Base-by-base conservation (phyloP, 1,140 invertebrate species). In the Leucophenga varia region DNA sequence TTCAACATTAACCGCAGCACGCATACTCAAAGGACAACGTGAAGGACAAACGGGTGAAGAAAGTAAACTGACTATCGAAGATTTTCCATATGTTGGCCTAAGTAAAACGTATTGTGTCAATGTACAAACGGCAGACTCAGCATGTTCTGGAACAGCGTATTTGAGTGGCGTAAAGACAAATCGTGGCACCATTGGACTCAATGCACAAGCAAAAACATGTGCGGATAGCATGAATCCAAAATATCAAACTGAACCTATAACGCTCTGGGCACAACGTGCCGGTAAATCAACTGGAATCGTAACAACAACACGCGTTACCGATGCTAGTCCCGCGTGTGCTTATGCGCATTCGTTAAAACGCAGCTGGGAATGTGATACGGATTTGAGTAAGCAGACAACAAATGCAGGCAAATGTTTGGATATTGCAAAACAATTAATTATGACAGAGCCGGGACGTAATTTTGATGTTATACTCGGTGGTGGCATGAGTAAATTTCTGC, bases 191-290 rank as follows among this genome's bases (percentile, higher is more conserved):
- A 57, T 89, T 4, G 88, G 87, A 0, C 78, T 89, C 2, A 81
- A 40, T 77, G 84, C 45, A 41, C 74, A 47, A 56, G 91, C 91
- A 0, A 54, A 72, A 36, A 61, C 77, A 1, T 91, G 89, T 59
- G 55, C 79, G 1, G 79, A 81, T 0, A 83, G 85, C 4, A 61
- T 87, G 71, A 6, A 79, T 40, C 49, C 69, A 14, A 63, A 55
- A n/a, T 77, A 76, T 47, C 73, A 79, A 42, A 77, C 85, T 2
- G 59, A 72, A 77, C 90, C 89, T 0, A 77, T 95, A 18, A 76
- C 90, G 3, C 80, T 86, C 50, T 93, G 90, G 91, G 90, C 89
- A 0, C 89, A 91, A 63, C 80, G 84, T 42, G 82, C 84, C 76
- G 90, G 89, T 75, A 69, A 77, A 65, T 61, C 47, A 6, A 72